Conservation (phyloP, 2,888 invertebrate genomes). For the Leptopilina syphax region DNA sequence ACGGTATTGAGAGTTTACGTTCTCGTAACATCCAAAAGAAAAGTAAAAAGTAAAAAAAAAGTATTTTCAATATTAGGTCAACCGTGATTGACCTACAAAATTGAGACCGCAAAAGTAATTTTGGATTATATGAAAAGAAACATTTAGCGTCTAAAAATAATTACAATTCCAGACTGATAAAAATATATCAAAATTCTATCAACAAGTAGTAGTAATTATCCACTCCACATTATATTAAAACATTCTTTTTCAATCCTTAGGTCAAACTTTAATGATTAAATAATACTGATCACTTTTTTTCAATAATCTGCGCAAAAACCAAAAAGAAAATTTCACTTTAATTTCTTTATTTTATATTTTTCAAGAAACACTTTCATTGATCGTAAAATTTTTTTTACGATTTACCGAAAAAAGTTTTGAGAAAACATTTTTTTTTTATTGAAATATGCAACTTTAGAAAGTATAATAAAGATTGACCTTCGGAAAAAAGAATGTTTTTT, state of each 20-base stretch:
- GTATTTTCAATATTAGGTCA: constrained; percentile 12
- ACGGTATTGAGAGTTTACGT: background rate
- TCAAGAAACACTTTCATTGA: background rate
- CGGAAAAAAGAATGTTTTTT: background rate
- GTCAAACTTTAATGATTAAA: constrained; percentile 3
- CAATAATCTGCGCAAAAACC: background rate
- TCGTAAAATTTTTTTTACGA: too few relatives aligned
- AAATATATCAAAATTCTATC: background rate
- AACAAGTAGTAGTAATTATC: constrained; percentile 3
- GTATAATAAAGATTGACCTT: too few relatives aligned
- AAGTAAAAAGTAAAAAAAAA: background rate
- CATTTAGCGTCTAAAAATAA: background rate
- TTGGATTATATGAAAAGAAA: background rate
- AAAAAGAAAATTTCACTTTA: background rate
- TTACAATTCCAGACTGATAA: background rate
- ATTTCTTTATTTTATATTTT: background rate
- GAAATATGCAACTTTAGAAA: too few relatives aligned
- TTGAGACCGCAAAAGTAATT: background rate
- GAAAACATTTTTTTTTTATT: too few relatives aligned
- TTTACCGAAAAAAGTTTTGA: too few relatives aligned
- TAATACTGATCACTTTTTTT: background rate
- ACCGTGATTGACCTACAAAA: constrained; percentile 14
- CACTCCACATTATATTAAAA: background rate
- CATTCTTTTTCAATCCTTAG: background rate
- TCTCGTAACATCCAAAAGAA: background rate